Percentiles rank a stretch among this genome's conserved stretches.
These are phyloP conservation scores for Atractosteus spatula DNA, from an alignment of 2,113 vertebrate species.

Conservation along the genomic window DNA sequence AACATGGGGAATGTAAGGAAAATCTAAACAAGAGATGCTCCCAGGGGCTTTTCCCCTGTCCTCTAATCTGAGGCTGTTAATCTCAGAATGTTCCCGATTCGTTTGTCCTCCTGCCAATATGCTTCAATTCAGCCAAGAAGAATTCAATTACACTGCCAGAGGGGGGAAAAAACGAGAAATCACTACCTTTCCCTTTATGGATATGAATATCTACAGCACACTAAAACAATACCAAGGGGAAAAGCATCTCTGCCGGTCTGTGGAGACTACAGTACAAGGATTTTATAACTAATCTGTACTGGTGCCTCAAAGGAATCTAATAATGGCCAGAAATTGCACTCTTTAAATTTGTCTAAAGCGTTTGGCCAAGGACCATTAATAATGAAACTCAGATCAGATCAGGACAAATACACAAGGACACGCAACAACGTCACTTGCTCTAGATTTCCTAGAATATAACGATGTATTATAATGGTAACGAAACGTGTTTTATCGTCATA, in stretches of 20 bases:
- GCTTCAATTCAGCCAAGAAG: conserved; percentile 9
- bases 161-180: background rate
- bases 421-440: no score
- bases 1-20: conserved; percentile 23
- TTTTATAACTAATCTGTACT: background rate
- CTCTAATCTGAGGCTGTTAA: conserved; percentile 38
- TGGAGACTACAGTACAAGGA: background rate
- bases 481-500: no score
- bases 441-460: no score
- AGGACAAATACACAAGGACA: no score
- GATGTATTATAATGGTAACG: no score
- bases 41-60: conserved; percentile 6
- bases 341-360: background rate
- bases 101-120: conserved; percentile 13
- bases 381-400: no score
- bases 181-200: conserved; percentile 1
- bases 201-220: background rate
- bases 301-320: background rate
- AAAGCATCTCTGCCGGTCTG: background rate
- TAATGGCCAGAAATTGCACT: background rate
- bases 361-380: no score
- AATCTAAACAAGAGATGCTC: conserved; percentile 12
- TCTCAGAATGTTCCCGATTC: conserved; percentile 25
- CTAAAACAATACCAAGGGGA: background rate
- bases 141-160: conserved; percentile 27